Base-by-base conservation (phyloP, 2,797 vertebrate genomes). In the Neosalanx taihuensis region DNA sequence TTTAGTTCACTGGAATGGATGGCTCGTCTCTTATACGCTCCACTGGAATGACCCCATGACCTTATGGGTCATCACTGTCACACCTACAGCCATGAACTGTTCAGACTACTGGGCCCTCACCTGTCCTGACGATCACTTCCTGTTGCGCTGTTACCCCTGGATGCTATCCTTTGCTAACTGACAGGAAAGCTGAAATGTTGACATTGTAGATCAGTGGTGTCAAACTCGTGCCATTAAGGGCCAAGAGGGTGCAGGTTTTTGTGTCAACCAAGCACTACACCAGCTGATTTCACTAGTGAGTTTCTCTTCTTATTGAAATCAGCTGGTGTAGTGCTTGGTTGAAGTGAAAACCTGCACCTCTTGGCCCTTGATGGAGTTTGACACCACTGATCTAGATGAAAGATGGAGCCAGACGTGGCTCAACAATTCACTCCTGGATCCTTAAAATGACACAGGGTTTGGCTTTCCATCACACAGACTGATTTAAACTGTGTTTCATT, bases 1-100 rank as follows among this genome's bases (percentile, higher is more conserved):
- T 70, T 85, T 79, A 80, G 86, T 79, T 86, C 87, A 89, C 85
- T 85, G 86, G 83, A 87, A 78, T 76, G 81, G 71, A 79, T 80
- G 82, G 78, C 82, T 72, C 62, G 59, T 74, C 79, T 64, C 4
- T 81, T 84, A 85, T 79, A 79, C 76, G 75, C 76, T 83, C 76
- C 74, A 13, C 29, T 26, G 20, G 12, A 12, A 23, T 60, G 58
- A 60, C 20, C 33, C 58, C 23, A 23, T 26, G 58, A 60, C 12
- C 58, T 9, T 13, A 26, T 60, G 58, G 13, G 20, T 29, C 58
- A 29, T 20, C 58, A 65, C n/a, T 46, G 63, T 37, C 63, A 35
- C 3, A 35, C 62, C 63, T 37, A 37, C 56, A 30, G n/a, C 78
- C 80, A 86, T 90, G 87, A 87, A 89, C 88, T 89, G 87, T 83